phyloP scores from a whole-genome alignment of 2,113 vertebrate species.

The Erinaceus europaeus region DNA sequence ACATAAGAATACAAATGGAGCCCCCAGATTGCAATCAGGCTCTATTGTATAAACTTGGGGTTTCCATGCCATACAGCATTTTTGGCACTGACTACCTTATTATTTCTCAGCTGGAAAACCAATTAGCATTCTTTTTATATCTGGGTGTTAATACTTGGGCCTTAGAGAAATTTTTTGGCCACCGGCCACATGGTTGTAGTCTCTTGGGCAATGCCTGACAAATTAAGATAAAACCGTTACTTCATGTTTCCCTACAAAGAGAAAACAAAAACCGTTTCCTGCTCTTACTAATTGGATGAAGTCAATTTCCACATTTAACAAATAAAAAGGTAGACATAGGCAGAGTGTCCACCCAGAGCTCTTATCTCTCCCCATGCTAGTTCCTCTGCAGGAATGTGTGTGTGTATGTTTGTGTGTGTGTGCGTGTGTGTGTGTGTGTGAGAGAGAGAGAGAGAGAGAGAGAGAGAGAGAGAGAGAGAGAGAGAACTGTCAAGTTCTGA shows the following conservation, averaged over 20 bases:
- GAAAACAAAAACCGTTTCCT: slow-evolving; percentile 91
- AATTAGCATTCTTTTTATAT: slow-evolving; percentile 86
- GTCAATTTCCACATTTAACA: slow-evolving; percentile 80
- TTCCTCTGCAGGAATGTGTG: slow-evolving; percentile 49
- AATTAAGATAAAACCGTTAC: slow-evolving; percentile 90
- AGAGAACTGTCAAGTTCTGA: slow-evolving; percentile 65
- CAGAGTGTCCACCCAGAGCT: slow-evolving; percentile 48
- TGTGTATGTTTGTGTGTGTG: too few species aligned
- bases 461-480: too few species aligned
- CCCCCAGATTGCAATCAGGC: slow-evolving; percentile 81
- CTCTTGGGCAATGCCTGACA: slow-evolving; percentile 86
- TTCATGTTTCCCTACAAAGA: slow-evolving; percentile 86
- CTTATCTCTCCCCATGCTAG: slow-evolving; percentile 37
- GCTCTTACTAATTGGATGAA: slow-evolving; percentile 84
- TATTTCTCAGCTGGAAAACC: slow-evolving; percentile 87
- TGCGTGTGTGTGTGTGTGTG: too few species aligned
- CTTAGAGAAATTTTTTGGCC: slow-evolving; percentile 78
- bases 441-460: too few species aligned
- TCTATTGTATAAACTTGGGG: slow-evolving; percentile 82
- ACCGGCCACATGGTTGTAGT: slow-evolving; percentile 77
- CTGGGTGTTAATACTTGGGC: slow-evolving; percentile 79
- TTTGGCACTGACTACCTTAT: slow-evolving; percentile 79
- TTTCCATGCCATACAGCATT: slow-evolving; percentile 79
- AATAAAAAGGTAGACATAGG: slow-evolving; percentile 65
- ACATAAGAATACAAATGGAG: slow-evolving; percentile 76